These are phyloP conservation scores for Luscinia megarhynchos DNA, from an alignment of 2,797 vertebrate genomes.

Conservation along the genomic window DNA sequence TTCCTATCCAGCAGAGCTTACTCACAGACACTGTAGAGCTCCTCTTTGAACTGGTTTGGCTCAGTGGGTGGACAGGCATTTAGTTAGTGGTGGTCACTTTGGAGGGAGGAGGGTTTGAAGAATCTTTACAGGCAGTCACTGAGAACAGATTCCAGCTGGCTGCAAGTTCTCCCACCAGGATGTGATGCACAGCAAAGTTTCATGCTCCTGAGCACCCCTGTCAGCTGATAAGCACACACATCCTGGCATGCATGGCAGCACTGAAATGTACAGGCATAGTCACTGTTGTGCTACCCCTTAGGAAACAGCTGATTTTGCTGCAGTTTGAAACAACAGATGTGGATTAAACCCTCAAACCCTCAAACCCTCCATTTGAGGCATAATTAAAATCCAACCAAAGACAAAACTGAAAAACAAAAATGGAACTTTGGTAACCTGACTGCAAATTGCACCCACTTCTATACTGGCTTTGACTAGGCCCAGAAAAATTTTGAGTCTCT, in stretches of 20 bases:
- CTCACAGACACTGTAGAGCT: background rate
- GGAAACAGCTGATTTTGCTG: background rate
- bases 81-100: slow-evolving; percentile 2
- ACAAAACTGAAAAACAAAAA: background rate
- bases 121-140: background rate
- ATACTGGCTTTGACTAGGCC: background rate
- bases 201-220: background rate
- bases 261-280: background rate
- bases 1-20: slow-evolving; percentile 1
- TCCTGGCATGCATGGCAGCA: background rate
- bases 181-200: background rate
- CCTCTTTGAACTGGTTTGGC: slow-evolving; percentile 30
- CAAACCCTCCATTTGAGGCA: background rate
- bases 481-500: background rate
- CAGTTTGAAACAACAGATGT: background rate
- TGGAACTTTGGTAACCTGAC: background rate
- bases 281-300: background rate
- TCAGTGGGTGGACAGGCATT: background rate
- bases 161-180: background rate
- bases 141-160: slow-evolving; percentile 6
- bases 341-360: background rate
- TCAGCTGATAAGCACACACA: background rate
- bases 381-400: background rate
- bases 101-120: background rate
- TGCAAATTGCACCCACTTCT: background rate